Evolutionary conservation across 2,797 vertebrate species (phyloP), one percentile per base, ranked within the genome.

Genomic region (Sternotherus odoratus): DNA sequence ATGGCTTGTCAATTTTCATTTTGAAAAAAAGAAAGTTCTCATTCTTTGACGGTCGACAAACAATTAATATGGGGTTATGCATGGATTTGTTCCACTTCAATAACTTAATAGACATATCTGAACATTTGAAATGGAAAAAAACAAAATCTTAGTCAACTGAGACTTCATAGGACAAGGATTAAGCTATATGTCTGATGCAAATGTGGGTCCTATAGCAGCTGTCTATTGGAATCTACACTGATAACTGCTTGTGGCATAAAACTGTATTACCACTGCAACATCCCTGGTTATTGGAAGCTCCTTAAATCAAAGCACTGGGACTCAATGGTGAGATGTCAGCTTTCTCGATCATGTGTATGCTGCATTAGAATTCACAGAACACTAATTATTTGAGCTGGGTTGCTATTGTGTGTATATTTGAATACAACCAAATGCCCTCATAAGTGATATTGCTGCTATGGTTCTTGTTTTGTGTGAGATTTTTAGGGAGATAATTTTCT

Each of bases 1-100:
- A 56, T 5, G 79, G 66, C 83, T 91, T 75, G 24, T 48, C 82
- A 69, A 77, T 91, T 94, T 81, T 82, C 33, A 49, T 85, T 90
- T 90, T 79, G 84, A 72, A 93, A 89, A 89, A 89, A 17, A 33
- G 12, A 78, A 90, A 33, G 74, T 36, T 77, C 79, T 12, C 74
- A 87, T 39, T 74, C 24, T 24, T 48, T 48, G 39, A 77, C 19
- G 79, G 21, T 80, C 53, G 39, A 60, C 57, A 2, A 43, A 43
- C 12, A 15, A 43, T 91, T 90, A 74, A 75, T 81, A 16, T 51
- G 74, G 79, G 77, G 30, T 88, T 89, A 39, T 48, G 48, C 92
- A 93, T 26, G 30, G 43, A 90, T 89, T 87, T 91, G 24, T 8
- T 85, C 6, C 80, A 50, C 60, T 10, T 12, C 69, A 2, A 0